A percentile compares a stretch with the other conserved stretches of the same genome.
phyloP scores from a whole-genome alignment of 2,797 vertebrate species.

The Gephyroberyx darwinii region DNA sequence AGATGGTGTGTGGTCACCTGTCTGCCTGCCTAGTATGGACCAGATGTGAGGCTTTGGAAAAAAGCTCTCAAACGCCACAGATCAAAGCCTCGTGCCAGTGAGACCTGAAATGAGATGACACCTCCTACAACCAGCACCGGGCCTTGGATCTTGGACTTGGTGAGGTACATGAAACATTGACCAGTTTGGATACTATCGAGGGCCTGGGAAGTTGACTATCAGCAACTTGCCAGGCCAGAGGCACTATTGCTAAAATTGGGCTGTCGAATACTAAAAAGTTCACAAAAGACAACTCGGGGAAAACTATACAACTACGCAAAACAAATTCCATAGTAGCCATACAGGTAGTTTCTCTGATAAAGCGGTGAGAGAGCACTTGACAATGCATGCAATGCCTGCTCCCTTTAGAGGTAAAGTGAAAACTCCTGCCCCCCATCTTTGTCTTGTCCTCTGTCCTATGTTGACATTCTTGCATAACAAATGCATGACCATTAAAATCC shows the following conservation, averaged over 20 bases:
- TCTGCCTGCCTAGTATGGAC: conserved; percentile 57
- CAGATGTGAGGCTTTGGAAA: conserved; percentile 58
- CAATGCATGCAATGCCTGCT: too few species aligned
- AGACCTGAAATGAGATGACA: conserved; percentile 65
- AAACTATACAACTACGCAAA: not conserved
- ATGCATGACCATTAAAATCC: too few species aligned
- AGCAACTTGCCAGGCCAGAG: conserved; percentile 69
- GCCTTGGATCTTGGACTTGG: conserved; percentile 65
- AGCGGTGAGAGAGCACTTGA: too few species aligned
- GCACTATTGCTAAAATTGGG: conserved; percentile 60
- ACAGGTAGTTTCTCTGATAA: too few species aligned
- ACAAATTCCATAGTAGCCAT: too few species aligned
- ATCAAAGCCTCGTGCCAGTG: conserved; percentile 72
- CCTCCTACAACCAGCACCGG: conserved; percentile 49
- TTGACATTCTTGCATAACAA: too few species aligned
- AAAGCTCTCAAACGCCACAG: conserved; percentile 48
- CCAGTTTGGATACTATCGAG: conserved; percentile 59
- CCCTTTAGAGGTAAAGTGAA: too few species aligned
- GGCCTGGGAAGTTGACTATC: too few species aligned
- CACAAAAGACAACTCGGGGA: not conserved
- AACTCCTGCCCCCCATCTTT: too few species aligned
- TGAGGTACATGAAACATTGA: conserved; percentile 57
- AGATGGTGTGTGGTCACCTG: conserved; percentile 50
- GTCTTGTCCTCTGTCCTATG: too few species aligned
- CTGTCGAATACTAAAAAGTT: conserved; percentile 58